phyloP scores from a whole-genome alignment of 2,113 vertebrate genomes.

The Amphilophus citrinellus region DNA sequence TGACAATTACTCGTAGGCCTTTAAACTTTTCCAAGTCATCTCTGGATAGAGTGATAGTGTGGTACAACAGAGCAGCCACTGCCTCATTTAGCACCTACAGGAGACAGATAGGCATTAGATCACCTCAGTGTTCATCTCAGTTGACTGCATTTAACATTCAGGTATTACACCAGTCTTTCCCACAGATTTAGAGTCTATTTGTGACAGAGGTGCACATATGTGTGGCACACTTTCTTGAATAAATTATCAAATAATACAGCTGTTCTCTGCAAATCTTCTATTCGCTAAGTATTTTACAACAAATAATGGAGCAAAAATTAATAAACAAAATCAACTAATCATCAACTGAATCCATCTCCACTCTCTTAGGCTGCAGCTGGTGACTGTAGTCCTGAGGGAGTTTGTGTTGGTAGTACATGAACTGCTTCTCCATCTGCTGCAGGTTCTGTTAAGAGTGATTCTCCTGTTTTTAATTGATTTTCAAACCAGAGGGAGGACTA shows the following conservation, averaged over 20 bases:
- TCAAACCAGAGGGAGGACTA: neutral
- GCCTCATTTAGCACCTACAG: conserved; percentile 90
- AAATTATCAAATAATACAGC: neutral
- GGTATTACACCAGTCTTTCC: neutral
- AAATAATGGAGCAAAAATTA: neutral
- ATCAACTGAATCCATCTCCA: neutral
- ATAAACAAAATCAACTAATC: neutral
- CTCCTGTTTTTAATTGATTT: neutral
- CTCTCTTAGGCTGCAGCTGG: neutral
- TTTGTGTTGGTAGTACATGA: neutral
- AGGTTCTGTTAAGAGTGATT: neutral
- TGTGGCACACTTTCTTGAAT: neutral
- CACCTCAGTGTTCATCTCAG: neutral
- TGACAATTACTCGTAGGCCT: conserved; percentile 90
- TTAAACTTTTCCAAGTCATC: conserved; percentile 94
- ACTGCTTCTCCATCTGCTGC: neutral
- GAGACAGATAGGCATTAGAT: neutral
- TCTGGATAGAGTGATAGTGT: conserved; percentile 91
- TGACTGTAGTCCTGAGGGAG: neutral
- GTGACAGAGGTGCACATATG: neutral
- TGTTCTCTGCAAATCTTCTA: neutral
- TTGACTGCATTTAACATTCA: neutral
- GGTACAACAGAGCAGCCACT: conserved; percentile 90
- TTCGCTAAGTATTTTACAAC: neutral
- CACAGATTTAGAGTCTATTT: neutral